Evolutionary conservation across 1,140 invertebrate species (phyloP), one percentile per base, ranked within the genome.

Genomic region (Temnothorax longispinosus): DNA sequence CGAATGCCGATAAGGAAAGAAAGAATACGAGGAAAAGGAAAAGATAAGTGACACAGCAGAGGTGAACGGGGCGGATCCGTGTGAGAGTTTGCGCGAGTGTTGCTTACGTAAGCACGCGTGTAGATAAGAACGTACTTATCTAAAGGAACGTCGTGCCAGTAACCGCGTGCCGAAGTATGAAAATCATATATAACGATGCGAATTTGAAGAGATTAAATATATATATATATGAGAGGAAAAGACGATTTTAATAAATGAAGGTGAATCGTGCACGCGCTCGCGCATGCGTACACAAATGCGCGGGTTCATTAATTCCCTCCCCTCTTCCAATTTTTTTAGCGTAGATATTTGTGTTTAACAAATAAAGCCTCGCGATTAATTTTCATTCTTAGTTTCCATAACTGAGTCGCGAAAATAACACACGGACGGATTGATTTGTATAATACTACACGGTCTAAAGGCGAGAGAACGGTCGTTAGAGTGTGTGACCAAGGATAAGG

Each of bases 41-140:
- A 85, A 64, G 62, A 84, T 35, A 82, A 72, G 54, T 44, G 18
- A 47, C 52, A 35, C 52, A 35, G 56, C 84, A 27, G 54, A 85
- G 78, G 77, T 81, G 75, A 62, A 44, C 85, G 47, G 11, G 65
- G 52, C 60, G 80, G 74, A 77, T 58, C 41, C 38, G 21, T 67
- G 64, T 71, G 54, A 85, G 80, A 41, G 71, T 74, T 88, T 81
- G 65, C 81, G 65, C 86, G 86, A 89, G 56, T 76, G 71, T 44
- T 86, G 88, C 88, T 90, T 90, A 90, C 88, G 89, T 90, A 90
- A 90, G 89, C 80, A 86, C 41, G 72, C 76, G 76, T 67, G 76
- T 52, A 86, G 89, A 90, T 90, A 90, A 90, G 89, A 85, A 81
- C 54, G 52, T 74, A 76, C 89, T 90, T 90, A 90, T 90, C 89